Conservation (phyloP, 2,797 vertebrate genomes). For the Takifugu ocellatus region DNA sequence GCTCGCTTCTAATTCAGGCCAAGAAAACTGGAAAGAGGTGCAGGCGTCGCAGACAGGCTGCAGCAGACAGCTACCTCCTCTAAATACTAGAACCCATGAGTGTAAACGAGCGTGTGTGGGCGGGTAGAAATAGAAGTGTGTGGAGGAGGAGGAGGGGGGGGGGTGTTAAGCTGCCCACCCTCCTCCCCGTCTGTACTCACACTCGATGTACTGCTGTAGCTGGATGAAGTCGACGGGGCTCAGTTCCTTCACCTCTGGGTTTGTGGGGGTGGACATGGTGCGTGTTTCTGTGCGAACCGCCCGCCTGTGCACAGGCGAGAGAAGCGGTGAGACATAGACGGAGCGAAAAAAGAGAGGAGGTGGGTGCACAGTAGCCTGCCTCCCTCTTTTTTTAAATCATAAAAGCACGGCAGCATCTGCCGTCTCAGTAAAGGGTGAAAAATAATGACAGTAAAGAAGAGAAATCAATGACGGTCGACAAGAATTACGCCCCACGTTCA, state of each 20-base stretch:
- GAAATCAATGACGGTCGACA: constrained; percentile 31
- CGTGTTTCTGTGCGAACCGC: constrained; percentile 57
- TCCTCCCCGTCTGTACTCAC: constrained; percentile 77
- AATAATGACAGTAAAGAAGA: constrained; percentile 2
- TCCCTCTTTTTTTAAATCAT: constrained; percentile 49
- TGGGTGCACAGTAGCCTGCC: constrained; percentile 47
- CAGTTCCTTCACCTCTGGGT: constrained; percentile 81
- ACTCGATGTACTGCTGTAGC: constrained; percentile 92
- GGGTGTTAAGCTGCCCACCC: constrained; percentile 39
- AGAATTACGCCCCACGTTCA: constrained; percentile 11
- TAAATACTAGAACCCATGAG: constrained; percentile 50
- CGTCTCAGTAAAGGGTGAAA: constrained; percentile 16
- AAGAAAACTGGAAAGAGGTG: constrained; percentile 2
- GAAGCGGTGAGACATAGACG: constrained; percentile 48
- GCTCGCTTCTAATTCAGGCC: not conserved
- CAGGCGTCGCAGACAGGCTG: constrained; percentile 16
- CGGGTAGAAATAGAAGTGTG: constrained; percentile 42
- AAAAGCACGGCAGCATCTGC: constrained; percentile 52
- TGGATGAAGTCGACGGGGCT: constrained; percentile 89
- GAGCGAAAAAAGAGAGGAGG: constrained; percentile 49
- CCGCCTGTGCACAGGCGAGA: constrained; percentile 51
- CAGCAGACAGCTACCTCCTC: constrained; percentile 44
- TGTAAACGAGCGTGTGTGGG: constrained; percentile 52
- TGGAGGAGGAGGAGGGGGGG: constrained; percentile 12
- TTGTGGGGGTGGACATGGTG: constrained; percentile 72